A percentile compares a stretch with the other conserved stretches of the same genome.
These are phyloP conservation scores for Abrostola tripartita DNA, from an alignment of 2,888 invertebrate genomes.

Conservation along the genomic window DNA sequence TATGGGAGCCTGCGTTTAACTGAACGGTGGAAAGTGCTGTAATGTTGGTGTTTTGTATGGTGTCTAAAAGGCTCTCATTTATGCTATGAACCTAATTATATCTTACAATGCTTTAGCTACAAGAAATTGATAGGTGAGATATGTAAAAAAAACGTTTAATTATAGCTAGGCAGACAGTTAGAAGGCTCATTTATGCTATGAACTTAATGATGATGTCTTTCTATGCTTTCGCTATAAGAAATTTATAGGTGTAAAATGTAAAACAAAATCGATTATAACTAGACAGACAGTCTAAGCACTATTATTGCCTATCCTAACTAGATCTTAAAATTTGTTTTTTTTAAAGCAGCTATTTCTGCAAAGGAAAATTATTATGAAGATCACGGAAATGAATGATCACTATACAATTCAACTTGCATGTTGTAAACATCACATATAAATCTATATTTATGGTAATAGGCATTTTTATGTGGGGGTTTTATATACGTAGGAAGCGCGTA, in stretches of 20 bases:
- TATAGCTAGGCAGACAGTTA: too few relatives aligned
- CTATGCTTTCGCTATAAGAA: too few relatives aligned
- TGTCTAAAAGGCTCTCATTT: neutral
- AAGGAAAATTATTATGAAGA: slow-evolving; percentile 9
- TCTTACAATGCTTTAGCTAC: too few relatives aligned
- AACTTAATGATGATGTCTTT: too few relatives aligned
- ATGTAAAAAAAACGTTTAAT: too few relatives aligned
- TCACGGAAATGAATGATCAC: slow-evolving; percentile 14
- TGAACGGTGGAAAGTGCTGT: neutral
- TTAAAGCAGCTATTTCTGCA: neutral
- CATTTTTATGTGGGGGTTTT: slow-evolving; percentile 30
- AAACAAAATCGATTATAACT: too few relatives aligned
- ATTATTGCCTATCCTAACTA: too few relatives aligned
- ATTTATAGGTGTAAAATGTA: too few relatives aligned
- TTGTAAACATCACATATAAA: slow-evolving; percentile 24
- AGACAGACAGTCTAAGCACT: too few relatives aligned
- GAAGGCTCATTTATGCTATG: too few relatives aligned
- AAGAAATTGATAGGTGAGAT: too few relatives aligned
- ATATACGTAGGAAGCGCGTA: slow-evolving; percentile 25
- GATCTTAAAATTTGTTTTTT: neutral
- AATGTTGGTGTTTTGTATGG: neutral
- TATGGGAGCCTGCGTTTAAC: slow-evolving; percentile 2
- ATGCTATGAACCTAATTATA: too few relatives aligned
- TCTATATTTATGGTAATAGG: slow-evolving; percentile 32
- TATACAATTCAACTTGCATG: slow-evolving; percentile 14